These are phyloP conservation scores for Albula goreensis DNA, from an alignment of 2,113 vertebrate genomes.

Conservation along the genomic window DNA sequence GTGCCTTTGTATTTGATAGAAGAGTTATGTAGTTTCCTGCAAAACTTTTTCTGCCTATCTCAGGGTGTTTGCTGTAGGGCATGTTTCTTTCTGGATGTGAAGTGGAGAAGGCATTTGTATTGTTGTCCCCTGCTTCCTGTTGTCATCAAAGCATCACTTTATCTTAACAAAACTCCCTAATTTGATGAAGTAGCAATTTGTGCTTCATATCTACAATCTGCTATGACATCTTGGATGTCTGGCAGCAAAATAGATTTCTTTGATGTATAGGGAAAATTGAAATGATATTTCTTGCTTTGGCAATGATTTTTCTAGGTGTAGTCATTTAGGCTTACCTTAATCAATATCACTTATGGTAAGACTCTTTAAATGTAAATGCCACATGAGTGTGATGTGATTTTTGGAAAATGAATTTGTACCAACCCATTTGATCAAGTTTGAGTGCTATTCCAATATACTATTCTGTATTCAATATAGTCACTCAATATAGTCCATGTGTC, in stretches of 20 bases:
- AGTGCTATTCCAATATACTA: too few relatives aligned
- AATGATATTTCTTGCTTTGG: too few relatives aligned
- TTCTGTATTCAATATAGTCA: too few relatives aligned
- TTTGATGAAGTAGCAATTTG: slow-evolving; percentile 63
- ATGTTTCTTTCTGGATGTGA: slow-evolving; percentile 46
- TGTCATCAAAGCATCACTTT: slow-evolving; percentile 31
- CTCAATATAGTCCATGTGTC: too few relatives aligned
- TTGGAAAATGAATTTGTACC: too few relatives aligned
- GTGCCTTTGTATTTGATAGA: slow-evolving; percentile 25
- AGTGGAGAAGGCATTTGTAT: slow-evolving; percentile 44
- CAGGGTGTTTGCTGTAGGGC: slow-evolving; percentile 49
- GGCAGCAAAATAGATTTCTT: slow-evolving; percentile 49
- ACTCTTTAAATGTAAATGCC: too few relatives aligned
- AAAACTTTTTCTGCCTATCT: slow-evolving; percentile 44
- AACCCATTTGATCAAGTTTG: too few relatives aligned
- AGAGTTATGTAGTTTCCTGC: slow-evolving; percentile 48
- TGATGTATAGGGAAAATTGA: too few relatives aligned
- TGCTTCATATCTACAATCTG: slow-evolving; percentile 62
- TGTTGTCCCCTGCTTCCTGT: slow-evolving; percentile 46
- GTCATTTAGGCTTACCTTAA: too few relatives aligned
- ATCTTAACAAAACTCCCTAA: slow-evolving; percentile 63
- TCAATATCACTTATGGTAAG: too few relatives aligned
- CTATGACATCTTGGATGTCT: slow-evolving; percentile 59
- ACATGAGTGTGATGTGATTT: too few relatives aligned
- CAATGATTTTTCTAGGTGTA: too few relatives aligned